phyloP scores from a whole-genome alignment of 2,797 vertebrate genomes.

The Monodelphis domestica region DNA sequence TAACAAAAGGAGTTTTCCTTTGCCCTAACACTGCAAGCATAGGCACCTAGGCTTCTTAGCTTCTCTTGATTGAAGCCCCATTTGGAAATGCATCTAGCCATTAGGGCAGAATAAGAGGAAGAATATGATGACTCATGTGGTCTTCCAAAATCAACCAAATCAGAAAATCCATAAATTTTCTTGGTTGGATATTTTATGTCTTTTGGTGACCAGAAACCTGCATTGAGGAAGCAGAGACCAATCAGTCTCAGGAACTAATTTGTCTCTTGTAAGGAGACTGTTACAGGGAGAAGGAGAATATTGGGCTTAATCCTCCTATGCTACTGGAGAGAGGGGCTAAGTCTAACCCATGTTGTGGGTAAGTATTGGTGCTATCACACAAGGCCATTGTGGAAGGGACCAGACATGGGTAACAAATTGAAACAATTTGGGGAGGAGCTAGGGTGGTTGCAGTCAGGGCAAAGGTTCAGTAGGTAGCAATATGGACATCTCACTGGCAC shows the following conservation, averaged over 20 bases:
- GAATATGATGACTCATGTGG: not conserved
- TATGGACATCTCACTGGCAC: too few species aligned
- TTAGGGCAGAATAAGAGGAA: not conserved
- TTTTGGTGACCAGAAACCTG: not conserved
- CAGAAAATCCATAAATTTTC: not conserved
- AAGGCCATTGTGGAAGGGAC: too few species aligned
- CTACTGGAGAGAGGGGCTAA: too few species aligned
- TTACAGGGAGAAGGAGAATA: not conserved
- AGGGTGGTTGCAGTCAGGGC: too few species aligned
- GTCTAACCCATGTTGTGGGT: too few species aligned
- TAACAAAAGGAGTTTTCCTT: not conserved
- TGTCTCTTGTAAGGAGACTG: not conserved
- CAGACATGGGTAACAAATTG: too few species aligned
- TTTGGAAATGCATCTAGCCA: not conserved
- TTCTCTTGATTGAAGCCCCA: not conserved
- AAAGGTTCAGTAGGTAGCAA: too few species aligned
- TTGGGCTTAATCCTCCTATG: too few species aligned
- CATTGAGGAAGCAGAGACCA: not conserved
- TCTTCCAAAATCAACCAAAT: not conserved
- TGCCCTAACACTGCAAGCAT: not conserved
- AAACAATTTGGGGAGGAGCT: not conserved
- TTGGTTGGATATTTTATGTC: not conserved
- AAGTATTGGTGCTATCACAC: too few species aligned
- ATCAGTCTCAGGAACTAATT: too few species aligned
- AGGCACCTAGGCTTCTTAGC: not conserved